These are phyloP conservation scores for Chitala chitala DNA, from an alignment of 2,113 vertebrate genomes.

Conservation along the genomic window DNA sequence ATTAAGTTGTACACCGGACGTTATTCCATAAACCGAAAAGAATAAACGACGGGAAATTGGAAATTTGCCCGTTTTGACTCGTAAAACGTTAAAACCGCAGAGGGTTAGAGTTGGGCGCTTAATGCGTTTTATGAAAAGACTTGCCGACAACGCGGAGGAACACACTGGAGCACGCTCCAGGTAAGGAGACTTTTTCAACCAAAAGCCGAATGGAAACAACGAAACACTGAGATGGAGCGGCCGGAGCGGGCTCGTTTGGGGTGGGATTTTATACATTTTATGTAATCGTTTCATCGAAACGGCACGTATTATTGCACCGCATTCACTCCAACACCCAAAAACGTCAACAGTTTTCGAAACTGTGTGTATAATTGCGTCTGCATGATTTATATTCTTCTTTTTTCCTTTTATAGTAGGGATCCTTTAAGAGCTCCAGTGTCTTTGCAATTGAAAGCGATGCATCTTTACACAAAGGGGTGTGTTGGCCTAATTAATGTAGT, in stretches of 20 bases:
- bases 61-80: not conserved
- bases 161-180: slow-evolving; percentile 65
- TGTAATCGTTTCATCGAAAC: slow-evolving; percentile 9
- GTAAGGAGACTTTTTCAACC: slow-evolving; percentile 52
- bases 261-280: slow-evolving; percentile 19
- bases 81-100: not conserved
- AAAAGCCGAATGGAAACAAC: slow-evolving; percentile 11
- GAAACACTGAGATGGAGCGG: slow-evolving; percentile 1
- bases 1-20: slow-evolving; percentile 6
- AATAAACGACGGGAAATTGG: not conserved
- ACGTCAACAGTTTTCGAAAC: too few relatives aligned
- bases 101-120: not conserved
- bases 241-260: not conserved
- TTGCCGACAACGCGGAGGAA: slow-evolving; percentile 70
- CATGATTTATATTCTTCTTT: not conserved
- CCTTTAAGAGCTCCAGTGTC: slow-evolving; percentile 13
- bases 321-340: not conserved
- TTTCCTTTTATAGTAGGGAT: not conserved
- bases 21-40: not conserved
- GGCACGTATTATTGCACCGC: not conserved
- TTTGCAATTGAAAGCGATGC: slow-evolving; percentile 15
- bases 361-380: not conserved
- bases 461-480: slow-evolving; percentile 20
- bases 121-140: slow-evolving; percentile 62
- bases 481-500: slow-evolving; percentile 20